Percentiles rank a stretch among this genome's conserved stretches.
These are phyloP conservation scores for Uloborus diversus DNA, from an alignment of 1,140 invertebrate species.

Conservation along the genomic window DNA sequence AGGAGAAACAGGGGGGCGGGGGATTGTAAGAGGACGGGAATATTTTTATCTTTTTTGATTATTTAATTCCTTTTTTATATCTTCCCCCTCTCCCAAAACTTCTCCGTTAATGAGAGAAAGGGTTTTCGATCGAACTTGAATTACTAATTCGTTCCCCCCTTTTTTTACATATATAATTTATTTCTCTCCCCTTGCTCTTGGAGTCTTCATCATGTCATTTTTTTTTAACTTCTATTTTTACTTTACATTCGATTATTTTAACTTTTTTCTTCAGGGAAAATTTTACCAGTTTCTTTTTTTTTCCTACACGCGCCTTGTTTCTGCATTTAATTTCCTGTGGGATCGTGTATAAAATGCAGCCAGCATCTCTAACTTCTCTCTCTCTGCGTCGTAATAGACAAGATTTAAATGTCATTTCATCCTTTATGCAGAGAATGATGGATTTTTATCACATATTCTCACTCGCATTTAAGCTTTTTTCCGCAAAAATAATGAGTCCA, in stretches of 20 bases:
- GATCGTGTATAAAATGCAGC: conserved; percentile 38
- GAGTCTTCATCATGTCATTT: background rate
- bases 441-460: conserved; percentile 1
- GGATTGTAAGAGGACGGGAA: conserved; percentile 38
- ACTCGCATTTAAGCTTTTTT: background rate
- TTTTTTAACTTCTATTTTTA: background rate
- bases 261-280: background rate
- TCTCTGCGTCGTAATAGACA: background rate
- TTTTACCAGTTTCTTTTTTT: background rate
- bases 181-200: conserved; percentile 28
- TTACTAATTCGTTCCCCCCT: conserved; percentile 52
- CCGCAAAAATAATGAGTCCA: too few species aligned
- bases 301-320: conserved; percentile 15
- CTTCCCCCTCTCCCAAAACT: background rate
- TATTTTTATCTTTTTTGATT: conserved; percentile 40
- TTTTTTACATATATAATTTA: conserved; percentile 38
- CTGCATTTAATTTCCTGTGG: conserved; percentile 50
- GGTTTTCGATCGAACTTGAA: conserved; percentile 35
- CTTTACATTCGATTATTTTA: conserved; percentile 43
- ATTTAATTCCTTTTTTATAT: conserved; percentile 44
- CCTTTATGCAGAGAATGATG: conserved; percentile 36
- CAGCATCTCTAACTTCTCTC: conserved; percentile 1
- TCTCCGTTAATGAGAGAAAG: conserved; percentile 45
- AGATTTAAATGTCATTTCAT: conserved; percentile 44
- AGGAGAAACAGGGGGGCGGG: conserved; percentile 37